A percentile compares a stretch with the other conserved stretches of the same genome.
Evolutionary conservation across 2,797 vertebrate species (phyloP).

Genomic region (Coccyzus lansbergi): DNA sequence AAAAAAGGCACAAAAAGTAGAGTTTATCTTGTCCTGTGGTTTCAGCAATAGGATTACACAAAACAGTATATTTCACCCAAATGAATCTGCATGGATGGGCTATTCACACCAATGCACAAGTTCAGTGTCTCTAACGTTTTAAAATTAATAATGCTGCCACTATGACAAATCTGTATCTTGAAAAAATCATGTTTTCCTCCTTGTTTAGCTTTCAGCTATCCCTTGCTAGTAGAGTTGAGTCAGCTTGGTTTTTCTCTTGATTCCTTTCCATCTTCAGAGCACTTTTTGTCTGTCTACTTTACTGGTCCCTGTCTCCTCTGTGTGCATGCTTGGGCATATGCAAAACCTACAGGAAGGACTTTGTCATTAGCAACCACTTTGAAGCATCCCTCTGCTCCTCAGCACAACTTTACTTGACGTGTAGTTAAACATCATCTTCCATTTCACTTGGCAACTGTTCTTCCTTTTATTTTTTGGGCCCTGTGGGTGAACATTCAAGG

Average conservation of each 20-base stretch:
- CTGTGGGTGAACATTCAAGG: not conserved
- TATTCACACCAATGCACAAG: not conserved
- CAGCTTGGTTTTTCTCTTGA: not conserved
- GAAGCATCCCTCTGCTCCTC: not conserved
- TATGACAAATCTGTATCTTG: not conserved
- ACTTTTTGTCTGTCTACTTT: not conserved
- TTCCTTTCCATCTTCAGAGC: not conserved
- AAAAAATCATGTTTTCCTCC: fast-evolving
- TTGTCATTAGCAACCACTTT: not conserved
- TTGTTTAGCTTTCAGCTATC: not conserved
- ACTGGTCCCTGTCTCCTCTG: not conserved
- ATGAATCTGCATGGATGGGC: not conserved
- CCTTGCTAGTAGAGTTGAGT: not conserved
- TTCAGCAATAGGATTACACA: not conserved
- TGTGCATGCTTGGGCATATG: not conserved
- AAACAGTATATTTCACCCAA: not conserved
- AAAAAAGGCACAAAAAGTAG: not conserved
- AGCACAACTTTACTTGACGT: not conserved
- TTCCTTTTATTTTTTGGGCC: not conserved
- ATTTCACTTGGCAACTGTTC: not conserved
- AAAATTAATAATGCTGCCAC: not conserved
- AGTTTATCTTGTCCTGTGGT: not conserved
- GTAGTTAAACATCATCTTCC: not conserved
- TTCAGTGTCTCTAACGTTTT: not conserved
- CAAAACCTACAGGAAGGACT: not conserved